phyloP scores from a whole-genome alignment of 2,113 vertebrate genomes.

The Pheucticus melanocephalus region DNA sequence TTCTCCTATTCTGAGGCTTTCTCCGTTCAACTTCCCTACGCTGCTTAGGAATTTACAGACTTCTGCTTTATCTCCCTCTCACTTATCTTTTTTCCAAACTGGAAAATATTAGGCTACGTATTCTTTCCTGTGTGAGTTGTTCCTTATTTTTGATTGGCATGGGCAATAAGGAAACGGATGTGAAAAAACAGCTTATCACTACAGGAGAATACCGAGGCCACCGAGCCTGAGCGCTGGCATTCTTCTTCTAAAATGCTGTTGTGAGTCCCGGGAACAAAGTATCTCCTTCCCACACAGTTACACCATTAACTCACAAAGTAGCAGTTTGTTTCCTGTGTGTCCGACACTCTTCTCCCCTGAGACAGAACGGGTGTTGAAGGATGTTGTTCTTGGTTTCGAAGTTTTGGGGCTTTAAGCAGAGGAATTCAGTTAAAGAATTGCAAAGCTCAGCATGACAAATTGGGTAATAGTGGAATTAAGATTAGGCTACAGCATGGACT shows the following conservation, averaged over 20 bases:
- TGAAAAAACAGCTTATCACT: background rate
- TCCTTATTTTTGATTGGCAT: background rate
- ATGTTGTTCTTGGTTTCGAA: background rate
- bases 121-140: background rate
- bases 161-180: background rate
- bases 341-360: rapidly evolving
- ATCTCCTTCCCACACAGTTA: background rate
- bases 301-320: background rate
- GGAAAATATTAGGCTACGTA: background rate
- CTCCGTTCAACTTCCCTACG: background rate
- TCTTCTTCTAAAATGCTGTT: background rate
- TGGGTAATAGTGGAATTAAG: background rate
- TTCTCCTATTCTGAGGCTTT: background rate
- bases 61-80: background rate
- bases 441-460: background rate
- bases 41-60: background rate
- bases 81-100: background rate
- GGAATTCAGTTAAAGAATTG: background rate
- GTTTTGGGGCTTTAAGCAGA: background rate
- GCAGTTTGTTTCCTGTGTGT: background rate
- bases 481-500: background rate
- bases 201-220: background rate
- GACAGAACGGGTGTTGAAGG: background rate
- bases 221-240: background rate
- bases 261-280: background rate